Evolutionary conservation across 2,888 invertebrate genomes (phyloP).

Genomic region (Tipula helvola): DNA sequence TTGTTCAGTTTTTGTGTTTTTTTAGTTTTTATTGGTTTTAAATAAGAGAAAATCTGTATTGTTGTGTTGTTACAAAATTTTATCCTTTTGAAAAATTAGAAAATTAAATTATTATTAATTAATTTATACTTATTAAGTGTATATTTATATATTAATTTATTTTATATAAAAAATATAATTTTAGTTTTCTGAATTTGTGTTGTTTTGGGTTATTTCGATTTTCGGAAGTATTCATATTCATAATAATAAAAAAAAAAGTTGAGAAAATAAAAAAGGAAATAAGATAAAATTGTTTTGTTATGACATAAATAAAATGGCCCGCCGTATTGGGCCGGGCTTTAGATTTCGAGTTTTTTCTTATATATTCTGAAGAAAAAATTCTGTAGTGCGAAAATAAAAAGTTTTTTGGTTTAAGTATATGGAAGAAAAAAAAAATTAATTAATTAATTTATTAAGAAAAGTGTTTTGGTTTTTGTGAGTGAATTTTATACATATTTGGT

Average conservation of each 20-base stretch:
- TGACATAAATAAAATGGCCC: constrained; percentile 11
- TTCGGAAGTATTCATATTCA: not conserved
- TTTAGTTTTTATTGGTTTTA: not conserved
- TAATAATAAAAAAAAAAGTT: not conserved
- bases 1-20: not conserved
- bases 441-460: not conserved
- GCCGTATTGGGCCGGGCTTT: constrained; percentile 10
- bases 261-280: not conserved
- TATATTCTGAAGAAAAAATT: not conserved
- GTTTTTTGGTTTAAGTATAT: not conserved
- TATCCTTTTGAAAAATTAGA: not conserved
- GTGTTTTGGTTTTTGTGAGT: not conserved
- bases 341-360: not conserved
- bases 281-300: not conserved
- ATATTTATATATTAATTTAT: not conserved
- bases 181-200: not conserved
- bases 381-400: not conserved
- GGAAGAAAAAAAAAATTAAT: not conserved
- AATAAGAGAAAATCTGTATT: not conserved
- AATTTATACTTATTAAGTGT: not conserved
- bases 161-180: not conserved
- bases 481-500: not conserved
- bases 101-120: not conserved
- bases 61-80: not conserved
- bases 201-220: not conserved